These are phyloP conservation scores for Butastur rufipennis DNA, from an alignment of 2,113 vertebrate genomes.

Conservation along the genomic window DNA sequence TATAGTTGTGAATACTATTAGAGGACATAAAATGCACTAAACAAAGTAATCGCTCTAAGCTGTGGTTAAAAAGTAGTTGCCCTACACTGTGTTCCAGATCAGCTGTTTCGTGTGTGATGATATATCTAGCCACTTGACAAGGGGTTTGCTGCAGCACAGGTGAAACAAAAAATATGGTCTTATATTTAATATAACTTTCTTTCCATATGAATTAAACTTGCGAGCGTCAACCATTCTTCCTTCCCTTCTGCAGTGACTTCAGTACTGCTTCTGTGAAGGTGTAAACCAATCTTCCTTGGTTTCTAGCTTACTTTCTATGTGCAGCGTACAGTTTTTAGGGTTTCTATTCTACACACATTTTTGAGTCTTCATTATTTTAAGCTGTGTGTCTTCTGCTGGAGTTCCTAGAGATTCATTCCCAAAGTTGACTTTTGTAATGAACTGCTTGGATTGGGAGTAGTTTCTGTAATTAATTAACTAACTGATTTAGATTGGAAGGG, in stretches of 20 bases:
- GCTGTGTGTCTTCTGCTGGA: not conserved
- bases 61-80: not conserved
- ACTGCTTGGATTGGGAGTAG: not conserved
- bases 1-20: not conserved
- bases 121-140: not conserved
- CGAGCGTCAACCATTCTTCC: not conserved
- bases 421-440: not conserved
- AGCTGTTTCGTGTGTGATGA: rapidly evolving
- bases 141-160: not conserved
- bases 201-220: not conserved
- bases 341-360: rapidly evolving
- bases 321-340: not conserved
- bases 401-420: rapidly evolving
- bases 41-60: not conserved
- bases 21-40: not conserved
- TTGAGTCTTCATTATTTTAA: not conserved
- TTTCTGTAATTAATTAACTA: not conserved
- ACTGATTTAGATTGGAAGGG: not conserved
- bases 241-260: not conserved
- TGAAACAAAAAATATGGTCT: not conserved
- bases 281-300: not conserved
- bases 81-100: not conserved
- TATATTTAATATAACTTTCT: not conserved
- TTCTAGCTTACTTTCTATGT: not conserved
- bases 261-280: not conserved